Base-by-base conservation (phyloP, 2,113 vertebrate species). In the Agelaius tricolor region DNA sequence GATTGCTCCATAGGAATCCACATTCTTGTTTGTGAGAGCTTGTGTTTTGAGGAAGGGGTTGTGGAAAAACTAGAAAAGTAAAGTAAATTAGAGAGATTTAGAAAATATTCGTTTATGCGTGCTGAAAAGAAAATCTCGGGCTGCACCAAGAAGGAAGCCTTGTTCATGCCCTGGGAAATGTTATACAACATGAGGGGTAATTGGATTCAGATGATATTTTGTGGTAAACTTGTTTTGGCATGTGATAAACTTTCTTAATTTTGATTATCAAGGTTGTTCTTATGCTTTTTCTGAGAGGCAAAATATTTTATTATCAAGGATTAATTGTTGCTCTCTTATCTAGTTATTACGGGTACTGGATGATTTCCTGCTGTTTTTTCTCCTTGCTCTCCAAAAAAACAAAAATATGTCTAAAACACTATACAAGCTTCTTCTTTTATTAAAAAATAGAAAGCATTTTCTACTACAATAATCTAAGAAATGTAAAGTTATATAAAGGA, bases 281-380 rank as follows among this genome's bases (percentile, higher is more conserved):
- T 52, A 11, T 58, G 55, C 67, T 77, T 95, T 77, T 93, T 82
- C 93, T 94, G 82, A 81, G 68, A 74, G 73, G 82, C 85, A 95
- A 77, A 95, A 90, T 88, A 86, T 47, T 94, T 96, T 78, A 91
- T 84, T 92, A 84, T 12, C 22, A 49, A 91, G 84, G 78, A 90
- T 93, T 96, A 95, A 94, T 94, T 96, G 87, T 74, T 96, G 24
- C 44, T 88, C 19, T 96, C 69, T 95, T 93, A 94, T 93, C 79
- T 95, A 84, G 75, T 74, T 96, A 52, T 77, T 94, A 82, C 86
- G 94, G 72, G 68, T 93, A 65, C 65, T 86, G 22, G 13, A 31
- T 96, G 82, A 95, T 94, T 90, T 92, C 86, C 65, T 94, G 63
- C 52, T 85, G 23, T 5, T 83, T 85, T 84, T 71, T 39, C 47